phyloP scores from a whole-genome alignment of 2,113 vertebrate genomes.

The Rissa tridactyla region DNA sequence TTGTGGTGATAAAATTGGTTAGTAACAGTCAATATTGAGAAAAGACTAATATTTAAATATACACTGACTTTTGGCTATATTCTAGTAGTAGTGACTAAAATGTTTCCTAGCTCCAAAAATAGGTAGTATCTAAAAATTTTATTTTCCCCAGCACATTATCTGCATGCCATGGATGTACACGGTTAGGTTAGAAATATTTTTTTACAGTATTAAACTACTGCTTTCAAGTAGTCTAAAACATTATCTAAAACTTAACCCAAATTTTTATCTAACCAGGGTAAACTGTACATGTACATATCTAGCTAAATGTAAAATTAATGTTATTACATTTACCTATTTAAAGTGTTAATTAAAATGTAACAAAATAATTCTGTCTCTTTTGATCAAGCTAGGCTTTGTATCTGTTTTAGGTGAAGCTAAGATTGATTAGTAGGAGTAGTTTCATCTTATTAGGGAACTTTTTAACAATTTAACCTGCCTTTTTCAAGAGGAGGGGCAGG shows the following conservation, averaged over 20 bases:
- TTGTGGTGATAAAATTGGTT: background rate
- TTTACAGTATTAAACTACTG: background rate
- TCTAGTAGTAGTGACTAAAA: background rate
- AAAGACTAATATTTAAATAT: background rate
- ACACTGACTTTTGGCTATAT: background rate
- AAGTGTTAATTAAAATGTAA: background rate
- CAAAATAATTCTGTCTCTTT: background rate
- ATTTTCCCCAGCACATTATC: background rate
- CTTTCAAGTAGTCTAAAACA: background rate
- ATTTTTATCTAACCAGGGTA: background rate
- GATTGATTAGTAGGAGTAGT: background rate
- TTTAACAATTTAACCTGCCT: background rate
- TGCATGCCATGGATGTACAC: background rate
- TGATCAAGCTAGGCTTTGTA: background rate
- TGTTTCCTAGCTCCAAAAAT: background rate
- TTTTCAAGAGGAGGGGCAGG: background rate
- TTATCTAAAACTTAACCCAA: background rate
- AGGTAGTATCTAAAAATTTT: background rate
- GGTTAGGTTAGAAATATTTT: background rate
- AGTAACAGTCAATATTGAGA: background rate
- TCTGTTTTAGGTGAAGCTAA: background rate
- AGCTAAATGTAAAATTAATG: background rate
- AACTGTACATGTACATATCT: background rate
- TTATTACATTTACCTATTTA: background rate
- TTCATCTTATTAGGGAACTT: background rate